Base-by-base conservation (phyloP, 1,140 invertebrate genomes). In the Caenorhabditis elegans region DNA sequence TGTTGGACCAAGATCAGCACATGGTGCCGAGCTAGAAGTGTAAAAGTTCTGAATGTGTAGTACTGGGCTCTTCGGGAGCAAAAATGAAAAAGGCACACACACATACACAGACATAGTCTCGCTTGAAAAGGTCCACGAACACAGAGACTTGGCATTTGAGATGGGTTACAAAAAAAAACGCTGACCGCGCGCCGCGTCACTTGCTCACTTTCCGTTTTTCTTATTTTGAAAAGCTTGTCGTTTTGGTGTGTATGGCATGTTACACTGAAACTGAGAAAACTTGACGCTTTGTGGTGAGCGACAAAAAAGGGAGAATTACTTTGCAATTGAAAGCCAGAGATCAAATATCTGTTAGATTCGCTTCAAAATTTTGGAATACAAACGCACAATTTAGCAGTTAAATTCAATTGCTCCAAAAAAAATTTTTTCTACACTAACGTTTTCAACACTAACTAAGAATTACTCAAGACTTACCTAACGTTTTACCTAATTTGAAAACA, bases 141-240 rank as follows among this genome's bases (percentile, higher is more conserved):
- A 53, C 22, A 60, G 17, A 60, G 53, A 60, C 24, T 70, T 31
- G 17, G 60, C 60, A 70, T 70, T 70, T 39, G 60, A 70, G 60
- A 70, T 70, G 60, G 60, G 60, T 70, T 70, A 70, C 60, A 70
- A 70, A 70, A 55, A 60, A 60, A 65, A 15, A 34, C 15, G 39
- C 39, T 43, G 39, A 43, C 28, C 34, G 60, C 1, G 34, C 17
- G 60, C n/a, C 60, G 6, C 34, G 13, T 2, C 15, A 17, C 53
- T 31, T 34, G 17, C 11, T 39, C 19, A 10, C 19, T 53, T 10
- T 19, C 22, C 19, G 3, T 19, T 10, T 39, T 28, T 17, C 34
- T n/a, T n/a, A n/a, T n/a, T n/a, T n/a, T 13, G 11, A 43, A 70
- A 70, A 10, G n/a, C n/a, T 70, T 39, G 60, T 70, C 60, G 60